Base-by-base conservation (phyloP, 2,888 invertebrate species). In the Dorcus parallelipipedus region DNA sequence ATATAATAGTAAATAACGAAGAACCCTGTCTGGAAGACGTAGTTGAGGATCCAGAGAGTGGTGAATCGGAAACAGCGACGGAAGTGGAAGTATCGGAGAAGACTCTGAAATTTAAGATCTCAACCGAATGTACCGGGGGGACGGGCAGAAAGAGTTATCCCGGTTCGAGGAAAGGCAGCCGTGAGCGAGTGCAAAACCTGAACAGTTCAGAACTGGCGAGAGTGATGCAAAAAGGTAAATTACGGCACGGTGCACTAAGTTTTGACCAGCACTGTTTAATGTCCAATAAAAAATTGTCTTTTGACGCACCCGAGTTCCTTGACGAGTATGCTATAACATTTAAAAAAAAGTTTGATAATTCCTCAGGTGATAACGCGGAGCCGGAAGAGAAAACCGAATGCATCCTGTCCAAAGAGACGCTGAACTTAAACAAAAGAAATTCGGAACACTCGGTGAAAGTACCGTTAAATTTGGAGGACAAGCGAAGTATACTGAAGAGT, bases 81-180 rank as follows among this genome's bases (percentile, higher is more conserved):
- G 88, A 88, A 75, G 88, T 87, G 47, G 88, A 88, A 75, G 85
- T 88, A 61, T 88, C 88, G 61, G 90, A 90, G 73, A 87, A 87
- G 72, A 84, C 89, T 2, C 81, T 89, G 41, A 89, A 89, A 72
- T 89, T 89, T 73, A 89, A 89, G 74, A 89, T 89, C 64, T 87
- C 88, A 39, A 89, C 89, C 1, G 89, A 89, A 71, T 83, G 85
- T 55, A 81, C 80, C 62, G 45, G 61, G 17, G 64, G 49, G 1
- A 49, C 76, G 81, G 66, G 77, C 78, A 76, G 87, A 3, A 85
- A 84, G 68, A 87, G 86, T 70, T 85, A 86, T 72, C 86, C 87
- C 0, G 85, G 85, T n/a, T 86, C 86, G 20, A 77, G 87, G 14
- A 88, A 88, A 72, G 87, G 87, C 7, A 86, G 86, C 61, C 79